Evolutionary conservation across 2,888 invertebrate species (phyloP).

Genomic region (Rhopalosiphum nymphaeae): DNA sequence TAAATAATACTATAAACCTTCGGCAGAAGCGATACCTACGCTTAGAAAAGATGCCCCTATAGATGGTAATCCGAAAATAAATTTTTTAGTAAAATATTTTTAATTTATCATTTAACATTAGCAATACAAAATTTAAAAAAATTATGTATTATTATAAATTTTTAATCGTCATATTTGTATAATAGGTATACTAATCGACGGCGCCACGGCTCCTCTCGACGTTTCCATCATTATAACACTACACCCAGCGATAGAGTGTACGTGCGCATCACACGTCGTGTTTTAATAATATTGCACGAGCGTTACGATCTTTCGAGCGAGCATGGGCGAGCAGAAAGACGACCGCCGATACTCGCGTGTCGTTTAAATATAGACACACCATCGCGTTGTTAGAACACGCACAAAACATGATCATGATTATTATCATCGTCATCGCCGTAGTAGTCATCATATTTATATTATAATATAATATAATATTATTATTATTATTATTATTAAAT

Average conservation of each 20-base stretch:
- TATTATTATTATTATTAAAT: not conserved
- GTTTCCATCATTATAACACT: not conserved
- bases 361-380: constrained; percentile 55
- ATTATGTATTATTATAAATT: not conserved
- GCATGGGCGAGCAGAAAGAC: not conserved
- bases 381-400: not conserved
- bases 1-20: not conserved
- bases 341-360: constrained; percentile 48
- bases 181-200: not conserved
- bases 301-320: not conserved
- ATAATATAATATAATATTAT: not conserved
- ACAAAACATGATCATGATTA: not conserved
- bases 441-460: not conserved
- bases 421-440: not conserved
- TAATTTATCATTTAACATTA: not conserved
- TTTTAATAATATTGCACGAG: not conserved
- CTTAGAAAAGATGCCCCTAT: not conserved
- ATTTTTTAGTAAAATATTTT: not conserved
- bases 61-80: no score
- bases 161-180: not conserved
- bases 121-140: not conserved
- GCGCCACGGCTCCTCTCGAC: not conserved
- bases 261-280: not conserved
- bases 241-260: not conserved
- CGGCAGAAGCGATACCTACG: not conserved